Conservation (phyloP, 2,113 vertebrate genomes). For the Genyomyrus donnyi region DNA sequence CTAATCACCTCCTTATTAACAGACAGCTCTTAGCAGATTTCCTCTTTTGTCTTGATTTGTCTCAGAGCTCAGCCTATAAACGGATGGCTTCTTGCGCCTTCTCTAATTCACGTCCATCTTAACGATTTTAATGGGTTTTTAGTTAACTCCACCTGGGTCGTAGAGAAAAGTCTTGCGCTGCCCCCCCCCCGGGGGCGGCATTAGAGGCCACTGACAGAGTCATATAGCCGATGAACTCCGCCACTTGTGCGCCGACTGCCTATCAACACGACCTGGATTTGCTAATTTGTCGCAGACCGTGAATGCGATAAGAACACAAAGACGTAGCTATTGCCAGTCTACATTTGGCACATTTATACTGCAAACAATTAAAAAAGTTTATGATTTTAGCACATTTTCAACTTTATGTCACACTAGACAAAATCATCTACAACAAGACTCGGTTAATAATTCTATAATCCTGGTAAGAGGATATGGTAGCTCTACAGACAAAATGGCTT, state of each 20-base stretch:
- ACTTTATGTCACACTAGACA: not conserved
- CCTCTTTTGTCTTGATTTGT: conserved; percentile 15
- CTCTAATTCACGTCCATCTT: conserved; percentile 13
- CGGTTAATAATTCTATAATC: conserved; percentile 22
- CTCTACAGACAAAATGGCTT: conserved; percentile 17
- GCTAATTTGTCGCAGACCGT: not conserved
- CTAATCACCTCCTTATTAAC: conserved; percentile 6
- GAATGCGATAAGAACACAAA: not conserved
- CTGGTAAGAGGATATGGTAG: conserved; percentile 22
- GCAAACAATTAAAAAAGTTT: conserved; percentile 1
- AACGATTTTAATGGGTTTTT: conserved; percentile 15
- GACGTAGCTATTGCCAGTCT: not conserved
- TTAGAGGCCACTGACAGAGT: not conserved
- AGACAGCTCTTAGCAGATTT: conserved; percentile 11
- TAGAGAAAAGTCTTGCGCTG: not conserved
- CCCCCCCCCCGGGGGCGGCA: not conserved
- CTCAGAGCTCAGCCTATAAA: not conserved
- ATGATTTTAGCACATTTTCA: not conserved
- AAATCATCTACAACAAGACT: conserved; percentile 8
- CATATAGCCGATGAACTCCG: not conserved
- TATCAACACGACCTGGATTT: not conserved
- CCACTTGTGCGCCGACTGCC: not conserved
- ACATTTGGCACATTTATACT: not conserved
- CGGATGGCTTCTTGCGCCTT: not conserved
- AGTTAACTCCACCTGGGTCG: conserved; percentile 12